Evolutionary conservation across 2,888 invertebrate genomes (phyloP), one percentile per base, ranked within the genome.

Genomic region (Thumatha senex): DNA sequence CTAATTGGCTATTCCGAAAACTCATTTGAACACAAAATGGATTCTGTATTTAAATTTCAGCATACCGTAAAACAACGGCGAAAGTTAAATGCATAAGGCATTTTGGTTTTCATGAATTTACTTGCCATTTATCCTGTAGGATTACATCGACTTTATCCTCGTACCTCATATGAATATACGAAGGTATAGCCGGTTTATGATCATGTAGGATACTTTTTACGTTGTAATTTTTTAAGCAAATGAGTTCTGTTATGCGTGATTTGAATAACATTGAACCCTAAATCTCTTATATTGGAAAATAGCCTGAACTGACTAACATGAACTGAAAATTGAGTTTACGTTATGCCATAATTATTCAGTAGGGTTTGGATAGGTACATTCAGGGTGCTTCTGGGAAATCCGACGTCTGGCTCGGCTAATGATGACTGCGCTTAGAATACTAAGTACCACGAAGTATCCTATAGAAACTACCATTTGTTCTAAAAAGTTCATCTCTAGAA

Each of bases 1-100:
- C 91, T 91, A 91, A 91, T 91, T 91, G 91, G 84, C 90, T 87
- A 91, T 90, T 89, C 89, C 84, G 80, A 88, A 91, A 91, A 91
- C 91, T 91, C 91, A 90, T 91, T 91, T 90, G 84, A 88, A 91
- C 90, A 87, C 88, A 89, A 89, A 91, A 91, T 90, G 91, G 91
- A 84, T 91, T 91, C 80, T 83, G 88, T 91, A 91, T 91, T 91
- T 89, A 91, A 91, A 91, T 91, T 91, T 87, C 78, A 85, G 83
- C 84, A 86, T 89, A 89, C 84, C 78, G 80, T 90, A 84, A 86
- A 89, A 90, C 85, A 88, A 87, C 82, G 83, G 77, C 78, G 80
- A 82, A 87, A 86, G 87, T 89, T 86, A 84, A 84, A 82, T 78
- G 82, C 84, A 83, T 83, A 80, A 80, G 81, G 80, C 79, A 80